phyloP scores from a whole-genome alignment of 2,797 vertebrate species.

The Bradypodion pumilum region DNA sequence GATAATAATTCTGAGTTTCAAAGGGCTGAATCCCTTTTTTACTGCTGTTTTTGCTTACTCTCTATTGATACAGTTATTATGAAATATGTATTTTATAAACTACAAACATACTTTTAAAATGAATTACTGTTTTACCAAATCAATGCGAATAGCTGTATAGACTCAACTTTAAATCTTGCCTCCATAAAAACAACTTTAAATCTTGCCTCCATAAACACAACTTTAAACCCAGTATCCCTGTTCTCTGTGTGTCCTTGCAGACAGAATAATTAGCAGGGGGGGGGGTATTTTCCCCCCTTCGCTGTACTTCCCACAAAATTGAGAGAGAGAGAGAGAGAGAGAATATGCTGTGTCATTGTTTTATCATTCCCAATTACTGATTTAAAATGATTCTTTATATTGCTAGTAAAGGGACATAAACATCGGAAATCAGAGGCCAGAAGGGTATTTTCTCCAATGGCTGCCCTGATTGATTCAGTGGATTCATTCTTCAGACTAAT shows the following conservation, averaged over 20 bases:
- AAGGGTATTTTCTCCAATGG: no score
- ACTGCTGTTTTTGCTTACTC: no score
- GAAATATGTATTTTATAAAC: no score
- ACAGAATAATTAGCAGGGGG: no score
- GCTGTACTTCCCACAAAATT: slow-evolving; percentile 23
- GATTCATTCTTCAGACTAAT: no score
- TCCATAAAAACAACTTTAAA: background rate
- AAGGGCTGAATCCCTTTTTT: no score
- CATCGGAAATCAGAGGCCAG: background rate
- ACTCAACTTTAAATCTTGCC: no score
- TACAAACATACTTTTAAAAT: background rate
- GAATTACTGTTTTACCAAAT: background rate
- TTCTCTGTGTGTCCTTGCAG: no score
- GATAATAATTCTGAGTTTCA: no score
- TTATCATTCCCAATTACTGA: background rate
- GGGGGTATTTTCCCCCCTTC: slow-evolving; percentile 43
- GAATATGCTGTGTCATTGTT: no score
- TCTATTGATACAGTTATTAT: background rate
- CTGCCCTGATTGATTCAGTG: no score
- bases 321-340: background rate
- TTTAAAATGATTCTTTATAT: slow-evolving; percentile 6
- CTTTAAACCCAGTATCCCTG: background rate
- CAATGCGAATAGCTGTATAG: no score
- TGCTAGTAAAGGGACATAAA: slow-evolving; percentile 16
- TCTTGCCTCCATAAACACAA: background rate